A percentile compares a stretch with the other conserved stretches of the same genome.
Conservation (phyloP, 1,140 invertebrate species). For the Dendroctonus valens region DNA sequence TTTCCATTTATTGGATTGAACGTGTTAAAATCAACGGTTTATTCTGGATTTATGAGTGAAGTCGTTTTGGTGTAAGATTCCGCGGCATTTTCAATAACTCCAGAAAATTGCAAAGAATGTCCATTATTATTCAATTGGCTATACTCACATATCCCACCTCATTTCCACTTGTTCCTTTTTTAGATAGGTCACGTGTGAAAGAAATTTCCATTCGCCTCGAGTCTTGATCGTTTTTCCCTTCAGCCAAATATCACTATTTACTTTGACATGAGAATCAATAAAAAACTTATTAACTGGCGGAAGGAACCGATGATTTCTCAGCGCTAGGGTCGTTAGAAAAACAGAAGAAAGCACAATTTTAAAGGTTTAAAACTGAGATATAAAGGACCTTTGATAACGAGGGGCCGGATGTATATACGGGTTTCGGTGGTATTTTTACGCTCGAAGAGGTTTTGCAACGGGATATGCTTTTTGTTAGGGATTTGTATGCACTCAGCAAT, state of each 20-base stretch:
- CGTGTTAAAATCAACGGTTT: no score
- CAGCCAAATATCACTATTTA: conserved; percentile 16
- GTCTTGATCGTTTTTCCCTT: conserved; percentile 13
- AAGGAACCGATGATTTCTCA: conserved; percentile 13
- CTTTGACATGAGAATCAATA: conserved; percentile 10
- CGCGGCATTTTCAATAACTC: conserved; percentile 11
- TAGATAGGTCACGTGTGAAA: conserved; percentile 6
- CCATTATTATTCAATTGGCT: conserved; percentile 9
- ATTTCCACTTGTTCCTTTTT: conserved; percentile 9
- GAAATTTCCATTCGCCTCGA: conserved; percentile 12
- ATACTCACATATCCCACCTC: conserved; percentile 4
- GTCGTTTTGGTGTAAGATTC: no score
- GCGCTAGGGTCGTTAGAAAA: conserved; percentile 10
- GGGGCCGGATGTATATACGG: conserved; percentile 5
- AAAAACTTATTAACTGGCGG: conserved; percentile 12
- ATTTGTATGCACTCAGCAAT: neutral
- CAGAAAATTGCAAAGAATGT: conserved; percentile 7
- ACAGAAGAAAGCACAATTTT: conserved; percentile 10
- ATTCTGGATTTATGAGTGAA: no score
- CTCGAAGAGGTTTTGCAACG: neutral
- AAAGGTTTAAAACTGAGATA: conserved; percentile 12
- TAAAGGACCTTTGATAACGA: conserved; percentile 10
- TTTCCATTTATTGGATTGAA: no score
- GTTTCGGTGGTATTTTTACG: conserved; percentile 12
- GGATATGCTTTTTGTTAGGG: conserved; percentile 13